A percentile compares a stretch with the other conserved stretches of the same genome.
phyloP scores from a whole-genome alignment of 2,888 invertebrate genomes.

The Mythimna ferrago region DNA sequence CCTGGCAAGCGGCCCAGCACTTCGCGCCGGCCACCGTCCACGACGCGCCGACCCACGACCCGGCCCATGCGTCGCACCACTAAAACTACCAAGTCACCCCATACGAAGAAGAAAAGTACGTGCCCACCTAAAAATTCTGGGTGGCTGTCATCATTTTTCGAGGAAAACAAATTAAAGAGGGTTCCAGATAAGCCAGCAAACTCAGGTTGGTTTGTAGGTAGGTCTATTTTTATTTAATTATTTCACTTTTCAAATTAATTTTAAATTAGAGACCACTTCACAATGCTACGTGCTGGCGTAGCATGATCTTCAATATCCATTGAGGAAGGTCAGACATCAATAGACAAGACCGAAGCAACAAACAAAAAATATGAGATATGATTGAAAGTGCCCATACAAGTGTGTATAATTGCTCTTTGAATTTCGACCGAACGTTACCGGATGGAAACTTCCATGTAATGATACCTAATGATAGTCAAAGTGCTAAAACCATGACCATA shows the following conservation, averaged over 20 bases:
- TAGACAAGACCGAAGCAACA: neutral
- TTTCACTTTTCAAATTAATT: neutral
- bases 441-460: slow-evolving; percentile 45
- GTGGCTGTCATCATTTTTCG: slow-evolving; percentile 82
- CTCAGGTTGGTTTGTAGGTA: slow-evolving; percentile 86
- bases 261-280: neutral
- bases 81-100: slow-evolving; percentile 77
- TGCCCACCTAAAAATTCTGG: slow-evolving; percentile 79
- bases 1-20: slow-evolving; percentile 67
- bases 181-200: slow-evolving; percentile 76
- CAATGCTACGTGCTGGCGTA: neutral
- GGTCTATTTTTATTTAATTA: slow-evolving; percentile 60
- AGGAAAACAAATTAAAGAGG: slow-evolving; percentile 76
- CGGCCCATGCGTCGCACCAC: slow-evolving; percentile 67
- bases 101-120: slow-evolving; percentile 75
- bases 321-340: slow-evolving; percentile 5
- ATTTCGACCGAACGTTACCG: slow-evolving; percentile 22
- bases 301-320: neutral
- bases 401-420: slow-evolving; percentile 28
- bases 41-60: slow-evolving; percentile 65
- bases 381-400: slow-evolving; percentile 16
- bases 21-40: slow-evolving; percentile 57
- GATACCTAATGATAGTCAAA: slow-evolving; percentile 38
- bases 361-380: slow-evolving; percentile 15
- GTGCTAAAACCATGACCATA: slow-evolving; percentile 36